Conservation (phyloP, 2,113 vertebrate genomes). For the Smithornis capensis region DNA sequence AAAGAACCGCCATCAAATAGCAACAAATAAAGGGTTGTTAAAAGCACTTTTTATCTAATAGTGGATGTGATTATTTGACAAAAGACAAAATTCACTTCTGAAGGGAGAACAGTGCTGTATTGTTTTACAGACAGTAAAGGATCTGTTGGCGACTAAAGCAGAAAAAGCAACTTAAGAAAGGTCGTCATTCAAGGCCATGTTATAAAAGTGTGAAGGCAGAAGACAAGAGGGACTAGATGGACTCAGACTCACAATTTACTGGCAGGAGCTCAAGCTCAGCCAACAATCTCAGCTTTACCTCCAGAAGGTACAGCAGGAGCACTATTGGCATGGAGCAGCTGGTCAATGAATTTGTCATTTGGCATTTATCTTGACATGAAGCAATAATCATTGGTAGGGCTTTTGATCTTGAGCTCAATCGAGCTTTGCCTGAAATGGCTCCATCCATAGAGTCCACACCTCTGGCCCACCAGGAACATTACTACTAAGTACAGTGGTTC, state of each 20-base stretch:
- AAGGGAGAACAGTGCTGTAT: neutral
- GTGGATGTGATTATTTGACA: neutral
- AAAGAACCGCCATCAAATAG: neutral
- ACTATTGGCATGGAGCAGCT: neutral
- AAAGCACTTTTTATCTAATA: neutral
- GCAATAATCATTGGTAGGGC: neutral
- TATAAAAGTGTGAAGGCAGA: neutral
- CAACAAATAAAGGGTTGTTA: neutral
- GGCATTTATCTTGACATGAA: neutral
- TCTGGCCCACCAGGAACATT: neutral
- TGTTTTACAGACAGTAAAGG: neutral
- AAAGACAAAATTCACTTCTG: neutral
- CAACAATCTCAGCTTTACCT: neutral
- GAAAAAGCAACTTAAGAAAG: neutral
- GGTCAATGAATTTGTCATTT: neutral
- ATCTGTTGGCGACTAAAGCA: neutral
- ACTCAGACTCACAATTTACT: neutral
- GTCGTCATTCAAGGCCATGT: neutral
- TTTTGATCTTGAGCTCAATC: neutral
- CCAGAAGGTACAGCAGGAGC: neutral
- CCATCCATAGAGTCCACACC: neutral
- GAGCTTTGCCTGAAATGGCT: neutral
- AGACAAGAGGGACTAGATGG: neutral
- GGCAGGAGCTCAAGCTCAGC: neutral
- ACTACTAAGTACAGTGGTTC: neutral